Evolutionary conservation across 92 coral and sea anemone genomes (phyloP), one percentile per base, ranked within the genome.

Genomic region (Phymanthus crucifer): DNA sequence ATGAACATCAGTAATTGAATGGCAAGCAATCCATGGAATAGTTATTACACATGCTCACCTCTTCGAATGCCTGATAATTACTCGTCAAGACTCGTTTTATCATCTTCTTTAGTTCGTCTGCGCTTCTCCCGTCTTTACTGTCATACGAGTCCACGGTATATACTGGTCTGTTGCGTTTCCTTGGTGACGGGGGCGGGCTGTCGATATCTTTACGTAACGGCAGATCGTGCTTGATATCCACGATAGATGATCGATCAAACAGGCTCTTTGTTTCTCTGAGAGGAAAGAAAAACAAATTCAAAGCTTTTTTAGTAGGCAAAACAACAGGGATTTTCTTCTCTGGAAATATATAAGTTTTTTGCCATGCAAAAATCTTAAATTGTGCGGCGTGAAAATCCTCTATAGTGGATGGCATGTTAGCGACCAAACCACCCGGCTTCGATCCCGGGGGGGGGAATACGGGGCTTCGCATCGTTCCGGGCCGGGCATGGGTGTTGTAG

Each of bases 71-170:
- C 71, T 89, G 98, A 32, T 76, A 90, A 48, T 91, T 91, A 37
- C 82, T 84, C 65, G 70, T 74, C 46, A 96, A 81, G 16, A 84
- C 74, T 76, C 71, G 89, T 83, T 89, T 90, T 17, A 96, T 91
- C 13, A 74, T 38, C 21, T 69, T 70, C 79, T 85, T 96, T 73
- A 96, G 74, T 70, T 93, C 98, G 40, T 87, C 96, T 8, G 89
- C 99, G 48, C 96, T 83, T 34, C 99, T 92, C 29, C 98, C 99
- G 36, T 96, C 96, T 67, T 87, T 91, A 76, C 92, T 88, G 58
- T 88, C 85, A 31, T 90, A 85, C 46, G 93, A 90, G 84, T 93
- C 99, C 84, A 85, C 91, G 77, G 99, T 87, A 68, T 88, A 89
- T 24, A 90, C 85, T 13, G 93, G 92, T 66, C 97, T 90, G 78